These are phyloP conservation scores for Phortica variegata DNA, from an alignment of 1,140 invertebrate species.

Conservation along the genomic window DNA sequence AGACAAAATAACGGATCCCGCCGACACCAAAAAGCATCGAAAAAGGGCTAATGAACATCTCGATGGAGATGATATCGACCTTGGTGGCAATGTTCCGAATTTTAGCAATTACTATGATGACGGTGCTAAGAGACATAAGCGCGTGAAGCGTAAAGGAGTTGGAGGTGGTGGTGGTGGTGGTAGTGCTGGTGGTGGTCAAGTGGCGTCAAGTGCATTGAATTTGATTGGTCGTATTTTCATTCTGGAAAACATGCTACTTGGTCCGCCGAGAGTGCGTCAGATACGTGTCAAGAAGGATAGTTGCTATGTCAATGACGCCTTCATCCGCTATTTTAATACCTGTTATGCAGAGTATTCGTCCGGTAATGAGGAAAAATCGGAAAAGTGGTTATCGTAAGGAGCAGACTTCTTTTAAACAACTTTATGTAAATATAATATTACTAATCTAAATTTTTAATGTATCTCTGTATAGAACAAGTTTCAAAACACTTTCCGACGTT, in stretches of 20 bases:
- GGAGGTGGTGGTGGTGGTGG: not conserved
- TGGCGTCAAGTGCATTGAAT: not conserved
- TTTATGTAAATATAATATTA: no score
- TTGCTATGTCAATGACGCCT: conserved; percentile 43
- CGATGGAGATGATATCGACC: no score
- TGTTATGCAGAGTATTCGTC: conserved; percentile 34
- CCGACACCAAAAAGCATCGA: not conserved
- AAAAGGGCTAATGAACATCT: not conserved
- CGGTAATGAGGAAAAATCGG: conserved; percentile 16
- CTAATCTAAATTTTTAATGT: no score
- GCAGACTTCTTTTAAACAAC: no score
- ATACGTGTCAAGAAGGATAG: conserved; percentile 33
- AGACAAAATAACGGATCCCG: not conserved
- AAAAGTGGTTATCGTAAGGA: not conserved
- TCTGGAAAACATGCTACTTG: conserved; percentile 38
- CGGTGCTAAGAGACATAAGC: no score
- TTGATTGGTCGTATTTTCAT: conserved; percentile 27
- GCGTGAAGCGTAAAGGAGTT: no score
- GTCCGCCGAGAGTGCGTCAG: conserved; percentile 43
- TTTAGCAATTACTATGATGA: not conserved
- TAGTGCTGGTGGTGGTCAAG: not conserved
- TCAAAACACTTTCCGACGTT: conserved; percentile 18
- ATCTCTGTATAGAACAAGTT: conserved; percentile 5
- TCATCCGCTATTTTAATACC: conserved; percentile 40
- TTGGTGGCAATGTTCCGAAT: not conserved